Conservation (phyloP, 2,113 vertebrate genomes). For the Beaufortia kweichowensis region DNA sequence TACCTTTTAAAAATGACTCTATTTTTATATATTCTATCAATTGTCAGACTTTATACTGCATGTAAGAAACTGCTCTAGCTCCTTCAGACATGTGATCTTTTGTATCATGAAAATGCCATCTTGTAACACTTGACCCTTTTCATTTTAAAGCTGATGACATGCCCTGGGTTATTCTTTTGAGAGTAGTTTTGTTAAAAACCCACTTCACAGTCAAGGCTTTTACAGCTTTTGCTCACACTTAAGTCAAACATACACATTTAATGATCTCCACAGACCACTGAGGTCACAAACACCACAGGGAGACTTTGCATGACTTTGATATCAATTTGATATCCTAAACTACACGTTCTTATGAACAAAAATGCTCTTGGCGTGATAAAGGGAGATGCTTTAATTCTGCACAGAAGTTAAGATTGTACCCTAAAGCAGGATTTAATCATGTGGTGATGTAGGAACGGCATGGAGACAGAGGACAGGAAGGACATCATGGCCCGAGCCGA, state of each 20-base stretch:
- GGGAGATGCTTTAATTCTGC: constrained; percentile 12
- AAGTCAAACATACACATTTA: constrained; percentile 55
- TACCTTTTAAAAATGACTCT: no score
- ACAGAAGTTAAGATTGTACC: constrained; percentile 21
- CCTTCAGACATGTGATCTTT: no score
- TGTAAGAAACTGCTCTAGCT: no score
- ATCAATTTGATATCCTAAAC: neutral
- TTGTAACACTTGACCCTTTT: no score
- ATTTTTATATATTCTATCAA: no score
- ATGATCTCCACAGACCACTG: constrained; percentile 58
- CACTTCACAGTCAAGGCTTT: neutral
- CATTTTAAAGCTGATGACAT: no score
- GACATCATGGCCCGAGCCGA: constrained; percentile 78
- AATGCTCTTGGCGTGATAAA: neutral
- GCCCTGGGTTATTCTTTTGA: no score
- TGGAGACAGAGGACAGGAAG: constrained; percentile 75
- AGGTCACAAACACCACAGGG: constrained; percentile 26
- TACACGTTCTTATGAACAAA: constrained; percentile 11
- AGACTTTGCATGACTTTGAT: no score
- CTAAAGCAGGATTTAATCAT: constrained; percentile 29
- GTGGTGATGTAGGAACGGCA: constrained; percentile 67
- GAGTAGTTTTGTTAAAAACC: neutral
- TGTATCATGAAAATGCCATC: no score
- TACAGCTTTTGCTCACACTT: constrained; percentile 8
- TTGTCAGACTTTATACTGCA: no score